Evolutionary conservation across 2,113 vertebrate species (phyloP).

Genomic region (Hippocampus guttulatus): DNA sequence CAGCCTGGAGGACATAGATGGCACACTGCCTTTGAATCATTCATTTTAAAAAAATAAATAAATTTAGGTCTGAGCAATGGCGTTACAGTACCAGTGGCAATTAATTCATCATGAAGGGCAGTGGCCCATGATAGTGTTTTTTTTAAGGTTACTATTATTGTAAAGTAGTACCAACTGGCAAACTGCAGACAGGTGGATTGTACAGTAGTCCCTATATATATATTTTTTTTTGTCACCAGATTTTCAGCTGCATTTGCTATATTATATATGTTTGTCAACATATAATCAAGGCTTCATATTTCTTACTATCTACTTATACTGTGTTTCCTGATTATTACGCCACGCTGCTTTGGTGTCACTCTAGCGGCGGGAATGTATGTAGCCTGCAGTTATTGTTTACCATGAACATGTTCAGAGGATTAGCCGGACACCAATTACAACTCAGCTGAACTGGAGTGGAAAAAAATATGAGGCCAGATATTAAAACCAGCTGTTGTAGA

Average conservation of each 20-base stretch:
- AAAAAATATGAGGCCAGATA: constrained; percentile 30
- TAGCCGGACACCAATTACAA: constrained; percentile 40
- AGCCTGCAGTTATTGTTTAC: constrained; percentile 43
- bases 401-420: constrained; percentile 29
- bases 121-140: background rate
- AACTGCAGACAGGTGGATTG: too few species aligned
- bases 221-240: too few species aligned
- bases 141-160: background rate
- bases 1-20: constrained; percentile 70
- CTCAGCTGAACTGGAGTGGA: constrained; percentile 50
- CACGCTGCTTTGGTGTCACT: constrained; percentile 40
- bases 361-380: constrained; percentile 44
- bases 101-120: background rate
- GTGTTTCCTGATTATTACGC: constrained; percentile 21
- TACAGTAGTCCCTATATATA: too few species aligned
- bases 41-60: too few species aligned
- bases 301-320: background rate
- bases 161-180: too few species aligned
- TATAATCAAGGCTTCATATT: background rate
- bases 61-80: background rate
- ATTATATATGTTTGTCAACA: background rate
- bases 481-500: background rate
- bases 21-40: background rate
- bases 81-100: background rate
- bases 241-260: background rate